Percentiles rank a stretch among this genome's conserved stretches.
Conservation (phyloP, 2,113 vertebrate genomes). For the Eptatretus burgeri region DNA sequence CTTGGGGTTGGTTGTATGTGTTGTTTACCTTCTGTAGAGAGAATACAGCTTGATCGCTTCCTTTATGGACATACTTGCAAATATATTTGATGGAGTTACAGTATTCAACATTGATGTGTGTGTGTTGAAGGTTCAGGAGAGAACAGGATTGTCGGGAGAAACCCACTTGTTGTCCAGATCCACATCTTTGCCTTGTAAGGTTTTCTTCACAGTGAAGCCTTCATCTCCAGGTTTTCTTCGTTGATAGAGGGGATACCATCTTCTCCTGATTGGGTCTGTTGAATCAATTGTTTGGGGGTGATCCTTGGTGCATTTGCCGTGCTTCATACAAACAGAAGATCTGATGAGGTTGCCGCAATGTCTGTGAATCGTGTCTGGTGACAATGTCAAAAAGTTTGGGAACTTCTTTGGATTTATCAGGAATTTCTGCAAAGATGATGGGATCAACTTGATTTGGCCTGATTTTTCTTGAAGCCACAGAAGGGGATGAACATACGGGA, state of each 20-base stretch:
- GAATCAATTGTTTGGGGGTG: background rate
- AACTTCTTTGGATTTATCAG: too few species aligned
- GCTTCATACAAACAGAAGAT: background rate
- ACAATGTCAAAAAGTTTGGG: background rate
- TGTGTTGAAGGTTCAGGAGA: background rate
- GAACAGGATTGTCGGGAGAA: background rate
- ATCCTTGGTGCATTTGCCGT: background rate
- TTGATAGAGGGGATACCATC: background rate
- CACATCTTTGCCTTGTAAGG: background rate
- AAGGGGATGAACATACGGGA: too few species aligned
- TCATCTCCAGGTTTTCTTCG: background rate
- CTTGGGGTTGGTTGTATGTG: too few species aligned
- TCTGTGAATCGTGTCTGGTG: background rate
- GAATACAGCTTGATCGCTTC: too few species aligned
- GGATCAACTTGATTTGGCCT: too few species aligned
- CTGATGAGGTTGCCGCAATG: background rate
- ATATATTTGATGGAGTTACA: background rate
- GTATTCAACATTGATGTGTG: background rate
- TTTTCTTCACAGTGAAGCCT: background rate
- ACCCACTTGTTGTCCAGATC: too few species aligned
- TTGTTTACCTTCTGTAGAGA: background rate
- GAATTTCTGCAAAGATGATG: too few species aligned
- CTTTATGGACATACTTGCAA: background rate
- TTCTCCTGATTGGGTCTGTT: background rate
- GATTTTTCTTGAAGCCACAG: too few species aligned